phyloP scores from a whole-genome alignment of 2,888 invertebrate genomes.

The Ganaspis brasiliensis region DNA sequence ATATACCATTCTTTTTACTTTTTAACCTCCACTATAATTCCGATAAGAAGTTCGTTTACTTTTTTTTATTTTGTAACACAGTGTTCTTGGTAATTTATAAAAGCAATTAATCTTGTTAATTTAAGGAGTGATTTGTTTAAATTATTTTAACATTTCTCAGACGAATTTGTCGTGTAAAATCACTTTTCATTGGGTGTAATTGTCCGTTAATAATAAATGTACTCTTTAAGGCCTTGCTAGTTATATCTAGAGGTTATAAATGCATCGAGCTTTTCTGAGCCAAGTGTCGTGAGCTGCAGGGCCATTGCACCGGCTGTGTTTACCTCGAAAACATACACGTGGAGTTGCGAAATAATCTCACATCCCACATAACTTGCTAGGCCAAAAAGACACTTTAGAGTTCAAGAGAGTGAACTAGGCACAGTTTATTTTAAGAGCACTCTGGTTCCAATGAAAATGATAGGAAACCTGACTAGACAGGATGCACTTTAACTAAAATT shows the following conservation, averaged over 20 bases:
- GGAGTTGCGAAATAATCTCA: constrained; percentile 29
- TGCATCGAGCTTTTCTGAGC: constrained; percentile 18
- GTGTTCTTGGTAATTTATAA: too few species aligned
- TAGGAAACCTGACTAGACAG: constrained; percentile 6
- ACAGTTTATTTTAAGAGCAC: constrained; percentile 10
- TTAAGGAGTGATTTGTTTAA: too few species aligned
- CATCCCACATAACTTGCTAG: constrained; percentile 33
- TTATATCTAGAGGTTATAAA: constrained; percentile 12
- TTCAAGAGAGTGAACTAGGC: constrained; percentile 14
- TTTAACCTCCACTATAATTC: too few species aligned
- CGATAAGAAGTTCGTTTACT: too few species aligned
- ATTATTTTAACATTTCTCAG: too few species aligned
- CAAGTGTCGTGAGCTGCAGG: constrained; percentile 22
- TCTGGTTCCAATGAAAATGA: not conserved
- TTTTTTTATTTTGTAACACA: too few species aligned
- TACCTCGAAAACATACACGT: constrained; percentile 30
- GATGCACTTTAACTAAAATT: constrained; percentile 8
- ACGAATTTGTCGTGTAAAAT: too few species aligned
- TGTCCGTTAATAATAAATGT: not conserved
- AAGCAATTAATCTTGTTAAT: too few species aligned
- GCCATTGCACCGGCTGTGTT: constrained; percentile 41
- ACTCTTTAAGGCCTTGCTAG: not conserved
- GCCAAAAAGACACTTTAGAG: constrained; percentile 13
- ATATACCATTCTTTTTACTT: too few species aligned
- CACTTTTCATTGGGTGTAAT: too few species aligned